A percentile compares a stretch with the other conserved stretches of the same genome.
Evolutionary conservation across 1,140 invertebrate genomes (phyloP).

Genomic region (Pseudobourletiella spinata): DNA sequence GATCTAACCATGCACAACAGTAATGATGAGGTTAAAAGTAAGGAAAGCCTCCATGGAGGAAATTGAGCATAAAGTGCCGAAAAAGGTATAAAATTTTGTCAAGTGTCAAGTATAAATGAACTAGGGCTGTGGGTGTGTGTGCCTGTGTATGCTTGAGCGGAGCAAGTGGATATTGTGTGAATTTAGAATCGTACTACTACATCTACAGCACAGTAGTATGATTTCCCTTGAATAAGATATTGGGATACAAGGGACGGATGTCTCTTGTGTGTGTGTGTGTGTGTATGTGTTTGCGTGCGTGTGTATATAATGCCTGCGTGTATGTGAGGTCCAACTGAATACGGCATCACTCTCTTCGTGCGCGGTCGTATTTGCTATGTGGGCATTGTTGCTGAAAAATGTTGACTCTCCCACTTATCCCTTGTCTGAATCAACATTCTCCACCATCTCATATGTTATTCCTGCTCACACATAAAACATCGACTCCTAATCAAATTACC

Average conservation of each 20-base stretch:
- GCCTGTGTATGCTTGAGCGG: no score
- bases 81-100: no score
- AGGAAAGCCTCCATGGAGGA: no score
- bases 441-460: slow-evolving; percentile 6
- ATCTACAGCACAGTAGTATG: background rate
- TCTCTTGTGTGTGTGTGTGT: background rate
- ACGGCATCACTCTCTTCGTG: no score
- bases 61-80: no score
- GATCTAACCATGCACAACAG: no score
- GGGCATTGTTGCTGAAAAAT: slow-evolving; percentile 23
- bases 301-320: background rate
- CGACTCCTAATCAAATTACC: slow-evolving; percentile 16
- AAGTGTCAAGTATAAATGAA: no score
- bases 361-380: background rate
- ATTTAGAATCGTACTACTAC: no score
- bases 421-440: slow-evolving; percentile 13
- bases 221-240: background rate
- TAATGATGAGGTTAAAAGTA: no score
- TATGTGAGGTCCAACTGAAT: background rate
- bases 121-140: no score
- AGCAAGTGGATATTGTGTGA: no score
- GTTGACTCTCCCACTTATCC: slow-evolving; percentile 27
- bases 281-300: background rate
- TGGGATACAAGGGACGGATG: background rate
- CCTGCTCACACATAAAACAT: slow-evolving; percentile 10